These are phyloP conservation scores for Cydia splendana DNA, from an alignment of 1,140 invertebrate species.

Conservation along the genomic window DNA sequence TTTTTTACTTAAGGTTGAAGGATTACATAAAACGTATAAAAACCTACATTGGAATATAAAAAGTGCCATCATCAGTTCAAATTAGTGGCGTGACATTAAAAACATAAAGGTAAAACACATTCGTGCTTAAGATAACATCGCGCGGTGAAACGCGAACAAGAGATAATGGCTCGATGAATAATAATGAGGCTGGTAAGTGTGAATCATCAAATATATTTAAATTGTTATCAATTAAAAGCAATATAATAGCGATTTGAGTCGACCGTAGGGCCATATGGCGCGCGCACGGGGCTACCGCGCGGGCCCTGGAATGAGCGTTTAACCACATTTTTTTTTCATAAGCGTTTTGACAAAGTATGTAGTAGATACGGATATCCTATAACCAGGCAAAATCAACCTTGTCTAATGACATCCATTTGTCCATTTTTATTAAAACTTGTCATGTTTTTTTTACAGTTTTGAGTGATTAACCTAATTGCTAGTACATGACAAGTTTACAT, in stretches of 20 bases:
- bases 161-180: slow-evolving; percentile 78
- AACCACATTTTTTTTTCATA: background rate
- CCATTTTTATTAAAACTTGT: too few species aligned
- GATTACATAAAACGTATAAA: background rate
- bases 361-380: too few species aligned
- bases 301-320: slow-evolving; percentile 47
- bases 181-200: slow-evolving; percentile 77
- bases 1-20: background rate
- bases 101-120: slow-evolving; percentile 73
- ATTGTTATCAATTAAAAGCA: slow-evolving; percentile 80
- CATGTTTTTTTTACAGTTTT: too few species aligned
- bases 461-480: too few species aligned
- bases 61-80: slow-evolving; percentile 35
- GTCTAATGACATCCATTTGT: too few species aligned
- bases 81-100: slow-evolving; percentile 68
- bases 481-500: too few species aligned
- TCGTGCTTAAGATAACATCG: slow-evolving; percentile 72
- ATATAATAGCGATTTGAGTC: slow-evolving; percentile 78
- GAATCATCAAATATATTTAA: slow-evolving; percentile 80
- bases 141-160: slow-evolving; percentile 67
- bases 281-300: slow-evolving; percentile 53
- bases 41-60: slow-evolving; percentile 32
- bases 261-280: slow-evolving; percentile 70
- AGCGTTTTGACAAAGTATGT: too few species aligned
- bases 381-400: too few species aligned